Base-by-base conservation (phyloP, 2,888 invertebrate species). In the Bhutanitis thaidina region DNA sequence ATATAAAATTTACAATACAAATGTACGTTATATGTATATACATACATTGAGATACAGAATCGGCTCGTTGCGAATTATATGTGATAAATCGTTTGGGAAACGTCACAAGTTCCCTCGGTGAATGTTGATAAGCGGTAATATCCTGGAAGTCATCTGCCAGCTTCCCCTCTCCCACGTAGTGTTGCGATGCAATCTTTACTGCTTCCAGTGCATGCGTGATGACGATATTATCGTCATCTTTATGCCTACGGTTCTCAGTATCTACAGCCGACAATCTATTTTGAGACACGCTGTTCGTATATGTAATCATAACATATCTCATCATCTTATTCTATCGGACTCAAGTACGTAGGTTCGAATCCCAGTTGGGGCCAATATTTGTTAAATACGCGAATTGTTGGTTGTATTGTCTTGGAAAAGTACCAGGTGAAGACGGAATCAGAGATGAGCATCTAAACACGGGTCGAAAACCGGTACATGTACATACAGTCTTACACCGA, bases 111-210 rank as follows among this genome's bases (percentile, higher is more conserved):
- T 66, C 69, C 73, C 71, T 69, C 58, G 57, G 58, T 56, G 63
- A 63, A 63, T 62, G 60, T 61, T 65, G 65, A 69, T 69, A 69
- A 73, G 62, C 64, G 61, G 47, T 53, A 50, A 70, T 66, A 69
- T 74, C 71, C 75, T 68, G 63, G 39, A 55, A 38, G 56, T 27
- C 30, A 32, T 37, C 36, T 10, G 41, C 7, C 36, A 34, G 39
- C 32, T 56, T 53, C 55, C 57, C 52, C 47, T 55, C 46, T 50
- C 55, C 44, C 57, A 52, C 49, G 38, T 53, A 48, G 41, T 41
- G 50, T 56, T 58, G 55, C 54, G 55, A 62, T 57, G 58, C 52
- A 54, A 62, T 64, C 60, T 66, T 60, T 57, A 61, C 57, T 41
- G 51, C 55, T 53, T 46, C 51, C 55, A 56, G 29, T 57, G 57